Evolutionary conservation across 2,113 vertebrate species (phyloP).

Genomic region (Macquaria australasica): DNA sequence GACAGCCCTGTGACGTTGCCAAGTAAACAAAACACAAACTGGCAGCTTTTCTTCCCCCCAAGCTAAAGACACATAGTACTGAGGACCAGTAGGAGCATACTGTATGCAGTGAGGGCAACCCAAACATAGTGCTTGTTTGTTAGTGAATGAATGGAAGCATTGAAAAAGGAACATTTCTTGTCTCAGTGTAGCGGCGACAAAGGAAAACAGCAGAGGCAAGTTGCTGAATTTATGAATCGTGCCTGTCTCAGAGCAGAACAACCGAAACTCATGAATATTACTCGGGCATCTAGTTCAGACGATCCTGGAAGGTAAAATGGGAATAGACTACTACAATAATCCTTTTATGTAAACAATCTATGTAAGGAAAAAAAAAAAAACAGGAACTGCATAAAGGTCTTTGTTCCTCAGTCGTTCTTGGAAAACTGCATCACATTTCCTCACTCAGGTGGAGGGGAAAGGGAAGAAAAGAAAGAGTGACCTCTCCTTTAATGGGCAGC

Average conservation of each 20-base stretch:
- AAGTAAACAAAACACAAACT: conserved; percentile 80
- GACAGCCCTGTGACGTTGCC: conserved; percentile 73
- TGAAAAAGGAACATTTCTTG: conserved; percentile 76
- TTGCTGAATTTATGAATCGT: conserved; percentile 67
- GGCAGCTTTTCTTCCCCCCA: conserved; percentile 65
- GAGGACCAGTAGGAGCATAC: conserved; percentile 70
- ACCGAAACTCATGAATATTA: conserved; percentile 24
- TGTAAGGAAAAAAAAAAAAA: not conserved
- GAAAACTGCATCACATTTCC: conserved; percentile 60
- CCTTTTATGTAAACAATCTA: conserved; percentile 21
- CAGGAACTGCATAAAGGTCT: conserved; percentile 35
- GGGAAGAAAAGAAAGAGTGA: conserved; percentile 60
- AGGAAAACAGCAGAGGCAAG: conserved; percentile 65
- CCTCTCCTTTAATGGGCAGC: conserved; percentile 84
- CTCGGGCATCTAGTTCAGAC: conserved; percentile 6
- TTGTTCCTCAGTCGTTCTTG: conserved; percentile 62
- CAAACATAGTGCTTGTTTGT: conserved; percentile 81
- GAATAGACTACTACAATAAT: not conserved
- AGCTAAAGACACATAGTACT: conserved; percentile 74
- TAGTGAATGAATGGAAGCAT: conserved; percentile 78
- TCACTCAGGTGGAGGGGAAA: conserved; percentile 32
- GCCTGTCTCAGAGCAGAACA: conserved; percentile 70
- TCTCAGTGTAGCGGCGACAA: conserved; percentile 66
- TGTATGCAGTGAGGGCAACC: conserved; percentile 68
- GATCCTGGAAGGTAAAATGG: conserved; percentile 12